These are phyloP conservation scores for Tenthredo scrophulariae DNA, from an alignment of 2,888 invertebrate genomes.

Conservation along the genomic window DNA sequence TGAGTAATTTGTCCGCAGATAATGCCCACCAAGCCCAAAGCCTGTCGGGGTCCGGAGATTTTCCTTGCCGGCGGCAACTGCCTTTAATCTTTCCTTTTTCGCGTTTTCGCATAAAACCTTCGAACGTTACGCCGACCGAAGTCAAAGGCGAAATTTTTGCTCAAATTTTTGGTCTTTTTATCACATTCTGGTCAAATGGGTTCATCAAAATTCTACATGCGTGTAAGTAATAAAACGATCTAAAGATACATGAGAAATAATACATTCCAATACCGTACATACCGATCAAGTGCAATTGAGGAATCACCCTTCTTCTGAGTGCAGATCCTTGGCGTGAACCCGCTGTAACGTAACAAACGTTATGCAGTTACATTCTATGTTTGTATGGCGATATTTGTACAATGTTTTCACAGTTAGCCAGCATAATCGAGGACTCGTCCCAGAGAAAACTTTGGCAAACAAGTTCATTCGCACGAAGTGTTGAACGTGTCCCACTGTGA, in stretches of 20 bases:
- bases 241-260: neutral
- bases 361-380: neutral
- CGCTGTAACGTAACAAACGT: neutral
- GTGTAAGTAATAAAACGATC: neutral
- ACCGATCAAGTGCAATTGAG: neutral
- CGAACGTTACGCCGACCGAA: neutral
- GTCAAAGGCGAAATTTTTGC: neutral
- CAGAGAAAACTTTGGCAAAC: neutral
- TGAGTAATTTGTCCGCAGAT: slow-evolving; percentile 73
- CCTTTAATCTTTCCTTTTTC: slow-evolving; percentile 19
- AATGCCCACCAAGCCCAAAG: slow-evolving; percentile 60
- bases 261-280: neutral
- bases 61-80: slow-evolving; percentile 15
- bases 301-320: neutral
- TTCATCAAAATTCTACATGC: neutral
- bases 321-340: neutral
- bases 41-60: slow-evolving; percentile 35
- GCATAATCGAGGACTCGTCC: slow-evolving; percentile 6
- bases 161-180: neutral
- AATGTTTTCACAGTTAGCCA: slow-evolving; percentile 36
- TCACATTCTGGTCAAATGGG: neutral
- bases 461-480: slow-evolving; percentile 24
- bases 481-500: slow-evolving; percentile 30
- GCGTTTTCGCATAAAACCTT: neutral
- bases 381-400: slow-evolving; percentile 12